Conservation (phyloP, 92 coral and sea anemone genomes). For the Virgularia gustaviana region DNA sequence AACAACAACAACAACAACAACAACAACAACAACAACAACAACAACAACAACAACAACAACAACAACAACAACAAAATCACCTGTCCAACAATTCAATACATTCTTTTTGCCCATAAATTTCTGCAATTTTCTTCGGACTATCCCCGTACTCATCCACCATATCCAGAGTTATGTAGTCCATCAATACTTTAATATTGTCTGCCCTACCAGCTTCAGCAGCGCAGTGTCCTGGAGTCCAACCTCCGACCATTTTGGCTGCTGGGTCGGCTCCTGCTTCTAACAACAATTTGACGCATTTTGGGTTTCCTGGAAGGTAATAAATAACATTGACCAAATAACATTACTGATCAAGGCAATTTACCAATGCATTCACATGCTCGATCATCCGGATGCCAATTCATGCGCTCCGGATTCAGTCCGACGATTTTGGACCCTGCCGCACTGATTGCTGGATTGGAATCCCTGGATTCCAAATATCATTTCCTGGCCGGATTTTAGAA, state of each 20-base stretch:
- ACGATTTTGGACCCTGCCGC: no score
- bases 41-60: neutral
- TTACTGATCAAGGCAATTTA: no score
- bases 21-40: neutral
- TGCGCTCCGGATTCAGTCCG: no score
- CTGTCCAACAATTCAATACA: conserved; percentile 72
- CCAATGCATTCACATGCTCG: no score
- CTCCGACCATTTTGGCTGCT: conserved; percentile 84
- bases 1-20: no score
- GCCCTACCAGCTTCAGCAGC: conserved; percentile 86
- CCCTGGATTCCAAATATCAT: no score
- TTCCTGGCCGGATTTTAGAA: no score
- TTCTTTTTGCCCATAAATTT: conserved; percentile 75
- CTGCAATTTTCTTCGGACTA: conserved; percentile 79
- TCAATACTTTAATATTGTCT: conserved; percentile 63
- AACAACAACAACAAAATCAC: conserved; percentile 30
- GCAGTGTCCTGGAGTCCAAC: conserved; percentile 99
- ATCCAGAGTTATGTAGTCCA: conserved; percentile 75
- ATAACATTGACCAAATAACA: no score
- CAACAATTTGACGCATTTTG: conserved; percentile 78
- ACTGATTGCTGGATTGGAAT: no score
- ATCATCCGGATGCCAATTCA: no score
- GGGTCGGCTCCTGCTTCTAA: conserved; percentile 92
- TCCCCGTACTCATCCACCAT: conserved; percentile 74
- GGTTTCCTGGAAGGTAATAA: conserved; percentile 80